Percentiles rank a stretch among this genome's conserved stretches.
phyloP scores from a whole-genome alignment of 1,140 invertebrate genomes.

The Lepidurus couesii region DNA sequence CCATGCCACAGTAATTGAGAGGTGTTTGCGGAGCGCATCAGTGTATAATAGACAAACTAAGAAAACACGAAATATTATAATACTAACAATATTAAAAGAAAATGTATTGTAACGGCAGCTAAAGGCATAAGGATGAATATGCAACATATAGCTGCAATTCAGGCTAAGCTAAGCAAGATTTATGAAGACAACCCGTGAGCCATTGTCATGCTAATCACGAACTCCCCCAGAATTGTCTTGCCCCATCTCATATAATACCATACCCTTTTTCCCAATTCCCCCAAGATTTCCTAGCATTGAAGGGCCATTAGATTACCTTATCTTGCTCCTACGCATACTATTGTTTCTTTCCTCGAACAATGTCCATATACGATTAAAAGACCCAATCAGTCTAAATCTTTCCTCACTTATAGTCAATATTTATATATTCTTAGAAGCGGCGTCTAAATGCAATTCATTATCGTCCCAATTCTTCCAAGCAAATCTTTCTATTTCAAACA shows the following conservation, averaged over 20 bases:
- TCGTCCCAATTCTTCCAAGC: not conserved
- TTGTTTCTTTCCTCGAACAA: not conserved
- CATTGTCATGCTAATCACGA: conserved; percentile 9
- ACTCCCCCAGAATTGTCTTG: conserved; percentile 8
- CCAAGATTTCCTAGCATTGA: not conserved
- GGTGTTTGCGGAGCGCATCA: no score
- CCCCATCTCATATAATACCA: not conserved
- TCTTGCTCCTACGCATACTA: not conserved
- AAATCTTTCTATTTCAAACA: not conserved
- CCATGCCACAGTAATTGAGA: no score
- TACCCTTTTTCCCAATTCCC: not conserved
- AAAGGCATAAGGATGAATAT: not conserved
- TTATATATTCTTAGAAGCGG: no score
- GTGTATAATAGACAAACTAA: no score
- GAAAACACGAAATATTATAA: no score
- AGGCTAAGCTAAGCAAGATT: not conserved
- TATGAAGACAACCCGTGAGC: conserved; percentile 8
- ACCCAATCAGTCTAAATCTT: no score
- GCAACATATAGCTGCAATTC: not conserved
- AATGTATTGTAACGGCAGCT: not conserved
- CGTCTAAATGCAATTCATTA: not conserved
- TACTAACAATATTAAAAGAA: not conserved
- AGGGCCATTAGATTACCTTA: not conserved
- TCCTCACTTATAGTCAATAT: no score
- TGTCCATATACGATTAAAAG: no score